These are phyloP conservation scores for Cephalopholis sonnerati DNA, from an alignment of 2,113 vertebrate species.

Conservation along the genomic window DNA sequence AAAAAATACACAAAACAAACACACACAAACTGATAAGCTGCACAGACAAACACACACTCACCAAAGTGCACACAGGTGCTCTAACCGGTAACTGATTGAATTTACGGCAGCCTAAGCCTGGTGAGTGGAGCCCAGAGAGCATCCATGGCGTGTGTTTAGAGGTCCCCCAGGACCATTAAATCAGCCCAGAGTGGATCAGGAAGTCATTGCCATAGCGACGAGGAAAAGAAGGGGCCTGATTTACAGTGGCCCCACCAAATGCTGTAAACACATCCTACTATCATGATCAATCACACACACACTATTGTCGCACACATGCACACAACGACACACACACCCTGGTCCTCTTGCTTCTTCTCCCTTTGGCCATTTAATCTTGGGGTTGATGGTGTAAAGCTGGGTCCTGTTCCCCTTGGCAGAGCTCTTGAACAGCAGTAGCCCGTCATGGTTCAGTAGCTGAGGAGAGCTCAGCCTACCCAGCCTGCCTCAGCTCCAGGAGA, in stretches of 20 bases:
- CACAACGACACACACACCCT: constrained; percentile 17
- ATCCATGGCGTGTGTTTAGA: constrained; percentile 77
- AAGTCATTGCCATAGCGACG: constrained; percentile 79
- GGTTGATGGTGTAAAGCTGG: constrained; percentile 41
- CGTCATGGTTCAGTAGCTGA: constrained; percentile 36
- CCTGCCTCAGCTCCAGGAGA: neutral
- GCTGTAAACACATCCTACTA: constrained; percentile 65
- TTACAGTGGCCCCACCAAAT: constrained; percentile 60
- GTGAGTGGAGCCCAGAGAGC: constrained; percentile 75
- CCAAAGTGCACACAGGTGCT: constrained; percentile 70
- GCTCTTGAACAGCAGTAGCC: constrained; percentile 29
- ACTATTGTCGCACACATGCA: constrained; percentile 14
- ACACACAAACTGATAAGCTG: constrained; percentile 3
- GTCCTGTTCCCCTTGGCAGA: constrained; percentile 15
- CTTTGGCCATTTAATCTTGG: constrained; percentile 42
- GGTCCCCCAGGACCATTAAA: constrained; percentile 78
- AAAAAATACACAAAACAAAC: constrained; percentile 5
- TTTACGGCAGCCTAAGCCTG: constrained; percentile 69
- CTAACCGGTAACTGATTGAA: constrained; percentile 72
- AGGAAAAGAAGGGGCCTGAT: constrained; percentile 58
- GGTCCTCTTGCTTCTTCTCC: constrained; percentile 24
- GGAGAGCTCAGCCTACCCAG: constrained; percentile 9
- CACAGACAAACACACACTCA: constrained; percentile 49
- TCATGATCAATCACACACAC: constrained; percentile 62
- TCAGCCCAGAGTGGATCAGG: constrained; percentile 82